A percentile compares a stretch with the other conserved stretches of the same genome.
Evolutionary conservation across 2,797 vertebrate genomes (phyloP).

Genomic region (Todus mexicanus): DNA sequence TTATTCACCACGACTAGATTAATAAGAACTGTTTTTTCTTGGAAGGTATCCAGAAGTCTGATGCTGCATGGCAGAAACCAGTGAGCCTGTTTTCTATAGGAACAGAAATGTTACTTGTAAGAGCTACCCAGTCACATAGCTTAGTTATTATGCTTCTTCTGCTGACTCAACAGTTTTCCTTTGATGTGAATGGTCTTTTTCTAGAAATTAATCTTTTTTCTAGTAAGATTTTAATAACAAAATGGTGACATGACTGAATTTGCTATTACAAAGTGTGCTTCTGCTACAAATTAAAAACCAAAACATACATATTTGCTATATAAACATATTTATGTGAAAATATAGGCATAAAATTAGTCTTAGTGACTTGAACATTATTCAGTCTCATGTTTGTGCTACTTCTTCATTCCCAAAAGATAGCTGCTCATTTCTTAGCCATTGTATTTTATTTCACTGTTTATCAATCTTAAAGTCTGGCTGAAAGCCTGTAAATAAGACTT

Average conservation of each 20-base stretch:
- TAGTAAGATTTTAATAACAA: too few species aligned
- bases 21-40: not conserved
- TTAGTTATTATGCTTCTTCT: not conserved
- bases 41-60: not conserved
- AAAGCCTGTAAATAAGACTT: not conserved
- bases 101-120: not conserved
- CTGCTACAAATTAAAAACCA: not conserved
- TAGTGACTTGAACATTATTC: not conserved
- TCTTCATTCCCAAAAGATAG: not conserved
- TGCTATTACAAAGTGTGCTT: not conserved
- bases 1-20: not conserved
- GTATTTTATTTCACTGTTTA: not conserved
- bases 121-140: not conserved
- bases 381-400: not conserved
- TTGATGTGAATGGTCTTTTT: not conserved
- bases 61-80: not conserved
- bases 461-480: not conserved
- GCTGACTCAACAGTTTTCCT: not conserved
- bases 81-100: not conserved
- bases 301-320: not conserved
- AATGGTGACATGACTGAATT: too few species aligned
- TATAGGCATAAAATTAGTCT: not conserved
- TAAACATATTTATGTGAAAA: not conserved
- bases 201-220: too few species aligned
- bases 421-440: not conserved